phyloP scores from a whole-genome alignment of 2,888 invertebrate species.

The Nesidiocoris tenuis region DNA sequence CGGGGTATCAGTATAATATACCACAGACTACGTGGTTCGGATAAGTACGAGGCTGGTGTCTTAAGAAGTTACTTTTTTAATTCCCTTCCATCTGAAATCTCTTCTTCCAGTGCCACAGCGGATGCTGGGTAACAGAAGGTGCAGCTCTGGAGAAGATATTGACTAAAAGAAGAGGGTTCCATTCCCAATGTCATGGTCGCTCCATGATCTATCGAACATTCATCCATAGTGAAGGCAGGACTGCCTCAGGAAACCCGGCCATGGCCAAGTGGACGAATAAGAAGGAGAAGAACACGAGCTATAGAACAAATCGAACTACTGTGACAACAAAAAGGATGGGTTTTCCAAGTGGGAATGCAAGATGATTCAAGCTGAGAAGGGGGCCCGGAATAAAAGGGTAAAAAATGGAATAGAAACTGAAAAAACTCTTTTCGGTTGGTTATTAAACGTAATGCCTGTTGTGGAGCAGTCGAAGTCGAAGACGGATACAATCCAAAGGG shows the following conservation, averaged over 20 bases:
- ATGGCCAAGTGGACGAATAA: background rate
- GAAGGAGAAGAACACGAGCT: background rate
- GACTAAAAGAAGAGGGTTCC: slow-evolving; percentile 19
- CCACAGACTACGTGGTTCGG: no score
- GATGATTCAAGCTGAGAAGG: background rate
- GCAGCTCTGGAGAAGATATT: no score
- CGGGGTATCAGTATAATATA: no score
- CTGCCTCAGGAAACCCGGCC: no score
- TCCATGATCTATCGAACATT: no score
- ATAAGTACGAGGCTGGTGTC: no score
- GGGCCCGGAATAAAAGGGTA: background rate
- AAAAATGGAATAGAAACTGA: background rate
- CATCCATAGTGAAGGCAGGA: no score
- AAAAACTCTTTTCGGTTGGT: slow-evolving; percentile 26
- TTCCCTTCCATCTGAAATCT: no score
- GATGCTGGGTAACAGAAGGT: no score
- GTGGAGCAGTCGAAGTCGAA: slow-evolving; percentile 18
- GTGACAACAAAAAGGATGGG: background rate
- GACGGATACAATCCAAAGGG: background rate
- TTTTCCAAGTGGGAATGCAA: background rate
- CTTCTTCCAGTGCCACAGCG: no score
- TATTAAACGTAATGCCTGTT: slow-evolving; percentile 35
- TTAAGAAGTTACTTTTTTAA: no score
- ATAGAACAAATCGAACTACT: background rate
- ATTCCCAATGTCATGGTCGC: no score